These are phyloP conservation scores for Battus philenor DNA, from an alignment of 1,140 invertebrate species.

Conservation along the genomic window DNA sequence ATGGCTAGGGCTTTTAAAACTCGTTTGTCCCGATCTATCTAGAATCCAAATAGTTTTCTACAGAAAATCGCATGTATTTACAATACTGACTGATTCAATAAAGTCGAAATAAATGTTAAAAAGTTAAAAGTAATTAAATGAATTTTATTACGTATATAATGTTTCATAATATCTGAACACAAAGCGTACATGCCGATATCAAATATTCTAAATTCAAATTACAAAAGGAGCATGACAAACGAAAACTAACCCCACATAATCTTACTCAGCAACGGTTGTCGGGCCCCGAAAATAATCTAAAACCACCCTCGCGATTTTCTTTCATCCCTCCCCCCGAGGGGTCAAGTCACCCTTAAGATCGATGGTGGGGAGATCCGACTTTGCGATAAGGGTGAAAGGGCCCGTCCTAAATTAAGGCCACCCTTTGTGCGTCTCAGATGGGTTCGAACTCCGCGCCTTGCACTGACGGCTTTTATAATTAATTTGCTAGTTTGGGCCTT, in stretches of 20 bases:
- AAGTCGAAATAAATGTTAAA: no score
- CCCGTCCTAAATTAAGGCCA: conserved; percentile 51
- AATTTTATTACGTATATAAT: no score
- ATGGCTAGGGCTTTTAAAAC: no score
- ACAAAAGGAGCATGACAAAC: conserved; percentile 44
- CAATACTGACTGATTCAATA: no score
- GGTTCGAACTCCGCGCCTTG: conserved; percentile 59
- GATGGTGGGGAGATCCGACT: conserved; percentile 65
- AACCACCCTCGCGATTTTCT: conserved; percentile 56
- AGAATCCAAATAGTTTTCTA: no score
- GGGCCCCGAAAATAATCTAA: conserved; percentile 35
- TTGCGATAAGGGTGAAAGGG: conserved; percentile 54
- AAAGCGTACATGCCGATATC: no score
- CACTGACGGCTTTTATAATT: conserved; percentile 74
- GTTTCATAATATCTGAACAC: no score
- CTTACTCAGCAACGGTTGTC: conserved; percentile 30
- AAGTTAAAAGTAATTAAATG: no score
- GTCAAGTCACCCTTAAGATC: conserved; percentile 73
- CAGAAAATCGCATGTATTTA: no score
- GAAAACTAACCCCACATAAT: conserved; percentile 61
- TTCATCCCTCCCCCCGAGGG: conserved; percentile 52
- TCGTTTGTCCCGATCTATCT: no score
- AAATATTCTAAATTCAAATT: conserved; percentile 28
- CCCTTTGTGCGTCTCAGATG: conserved; percentile 69
- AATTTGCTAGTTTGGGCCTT: conserved; percentile 71